These are phyloP conservation scores for Thalassophryne amazonica DNA, from an alignment of 2,797 vertebrate species.

Conservation along the genomic window DNA sequence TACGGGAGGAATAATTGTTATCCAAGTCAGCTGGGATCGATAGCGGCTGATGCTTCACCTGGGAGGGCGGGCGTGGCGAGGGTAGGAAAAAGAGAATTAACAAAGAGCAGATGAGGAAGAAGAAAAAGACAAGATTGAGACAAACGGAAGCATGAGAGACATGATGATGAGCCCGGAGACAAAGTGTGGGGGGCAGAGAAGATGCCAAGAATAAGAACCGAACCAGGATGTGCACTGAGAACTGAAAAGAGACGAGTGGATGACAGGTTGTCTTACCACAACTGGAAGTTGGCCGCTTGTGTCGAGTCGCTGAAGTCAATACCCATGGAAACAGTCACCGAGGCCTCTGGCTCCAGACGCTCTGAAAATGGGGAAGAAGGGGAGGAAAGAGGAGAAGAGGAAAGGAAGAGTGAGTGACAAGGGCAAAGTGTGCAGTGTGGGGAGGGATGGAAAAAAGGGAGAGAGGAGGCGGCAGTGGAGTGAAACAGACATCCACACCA, in stretches of 20 bases:
- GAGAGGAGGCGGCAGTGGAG: conserved; percentile 50
- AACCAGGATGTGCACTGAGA: not conserved
- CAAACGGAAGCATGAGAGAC: not conserved
- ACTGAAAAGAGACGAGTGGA: conserved; percentile 8
- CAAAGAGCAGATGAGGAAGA: conserved; percentile 15
- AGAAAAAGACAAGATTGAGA: not conserved
- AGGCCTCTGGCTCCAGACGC: conserved; percentile 85
- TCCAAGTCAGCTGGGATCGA: conserved; percentile 91
- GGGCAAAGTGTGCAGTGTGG: conserved; percentile 42
- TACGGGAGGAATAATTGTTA: conserved; percentile 97
- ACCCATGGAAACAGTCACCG: conserved; percentile 89
- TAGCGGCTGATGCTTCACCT: conserved; percentile 82
- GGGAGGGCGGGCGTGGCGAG: conserved; percentile 47
- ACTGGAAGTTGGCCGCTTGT: conserved; percentile 91
- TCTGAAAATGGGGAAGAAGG: conserved; percentile 69
- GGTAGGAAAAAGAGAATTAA: conserved; percentile 30
- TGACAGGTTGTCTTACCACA: conserved; percentile 84
- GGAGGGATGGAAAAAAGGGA: conserved; percentile 38
- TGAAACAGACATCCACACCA: conserved; percentile 69
- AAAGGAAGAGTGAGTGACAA: conserved; percentile 60
- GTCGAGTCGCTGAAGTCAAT: conserved; percentile 98
- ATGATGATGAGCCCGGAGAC: not conserved
- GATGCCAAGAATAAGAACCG: conserved; percentile 13
- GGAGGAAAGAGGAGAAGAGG: conserved; percentile 13
- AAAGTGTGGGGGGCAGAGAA: not conserved